Conservation (phyloP, 2,888 invertebrate species). For the Amphipoea lucens region DNA sequence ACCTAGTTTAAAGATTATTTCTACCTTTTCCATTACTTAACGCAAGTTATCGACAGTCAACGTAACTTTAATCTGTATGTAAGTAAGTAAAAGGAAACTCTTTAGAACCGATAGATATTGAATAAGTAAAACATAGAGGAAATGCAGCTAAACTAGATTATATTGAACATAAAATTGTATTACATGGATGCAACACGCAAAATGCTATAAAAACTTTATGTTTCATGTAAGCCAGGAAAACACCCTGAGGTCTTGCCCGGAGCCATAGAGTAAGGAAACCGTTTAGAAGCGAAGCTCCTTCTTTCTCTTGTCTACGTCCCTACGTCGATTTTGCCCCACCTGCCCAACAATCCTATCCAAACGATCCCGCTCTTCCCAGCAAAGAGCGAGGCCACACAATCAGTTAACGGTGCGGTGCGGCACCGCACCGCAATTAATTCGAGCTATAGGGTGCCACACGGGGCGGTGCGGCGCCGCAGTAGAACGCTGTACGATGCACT, state of each 20-base stretch:
- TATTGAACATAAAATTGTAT: conserved; percentile 57
- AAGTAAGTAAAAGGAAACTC: not conserved
- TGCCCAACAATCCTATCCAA: not conserved
- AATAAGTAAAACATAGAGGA: conserved; percentile 31
- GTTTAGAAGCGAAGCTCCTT: not conserved
- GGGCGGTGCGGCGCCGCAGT: too few relatives aligned
- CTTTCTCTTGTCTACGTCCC: not conserved
- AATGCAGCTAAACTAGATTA: conserved; percentile 52
- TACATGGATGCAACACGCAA: conserved; percentile 68
- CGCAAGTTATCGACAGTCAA: not conserved
- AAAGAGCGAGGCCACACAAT: too few relatives aligned
- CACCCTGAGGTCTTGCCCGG: conserved; percentile 77
- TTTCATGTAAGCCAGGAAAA: conserved; percentile 79
- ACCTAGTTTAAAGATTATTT: not conserved
- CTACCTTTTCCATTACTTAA: not conserved
- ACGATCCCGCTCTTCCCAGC: too few relatives aligned
- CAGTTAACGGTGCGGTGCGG: too few relatives aligned
- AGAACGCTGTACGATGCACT: too few relatives aligned
- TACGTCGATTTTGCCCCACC: not conserved
- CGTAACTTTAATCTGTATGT: conserved; percentile 4
- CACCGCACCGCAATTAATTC: too few relatives aligned
- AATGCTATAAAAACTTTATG: conserved; percentile 86
- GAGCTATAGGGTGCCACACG: too few relatives aligned
- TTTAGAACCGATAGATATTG: not conserved
- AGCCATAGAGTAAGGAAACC: conserved; percentile 26